Evolutionary conservation across 2,888 invertebrate species (phyloP).

Genomic region (Antheraea yamamai): DNA sequence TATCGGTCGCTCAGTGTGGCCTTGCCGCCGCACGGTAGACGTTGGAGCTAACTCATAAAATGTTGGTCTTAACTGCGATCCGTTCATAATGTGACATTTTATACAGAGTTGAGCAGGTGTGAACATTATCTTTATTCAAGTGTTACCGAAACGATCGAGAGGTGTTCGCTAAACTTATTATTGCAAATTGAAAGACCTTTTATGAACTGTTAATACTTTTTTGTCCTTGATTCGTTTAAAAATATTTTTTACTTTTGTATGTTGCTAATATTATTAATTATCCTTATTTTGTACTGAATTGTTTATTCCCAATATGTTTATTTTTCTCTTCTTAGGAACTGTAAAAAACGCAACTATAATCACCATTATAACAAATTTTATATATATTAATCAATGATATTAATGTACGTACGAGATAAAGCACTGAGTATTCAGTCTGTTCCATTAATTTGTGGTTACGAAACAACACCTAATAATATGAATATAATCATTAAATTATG

Average conservation of each 20-base stretch:
- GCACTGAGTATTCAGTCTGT: not conserved
- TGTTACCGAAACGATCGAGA: slow-evolving; percentile 67
- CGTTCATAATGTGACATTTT: slow-evolving; percentile 70
- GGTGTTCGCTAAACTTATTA: slow-evolving; percentile 57
- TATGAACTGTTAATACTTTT: not conserved
- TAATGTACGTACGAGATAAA: no score
- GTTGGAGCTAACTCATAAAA: slow-evolving; percentile 61
- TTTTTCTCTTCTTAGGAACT: not conserved
- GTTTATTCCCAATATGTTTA: not conserved
- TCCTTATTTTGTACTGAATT: not conserved
- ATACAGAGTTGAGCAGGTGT: slow-evolving; percentile 72
- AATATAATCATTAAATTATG: not conserved
- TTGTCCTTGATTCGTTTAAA: not conserved
- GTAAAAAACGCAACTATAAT: no score
- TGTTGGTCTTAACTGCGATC: slow-evolving; percentile 61
- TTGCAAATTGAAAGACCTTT: slow-evolving; percentile 42
- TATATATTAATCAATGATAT: no score
- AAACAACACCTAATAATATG: not conserved
- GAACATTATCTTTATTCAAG: slow-evolving; percentile 80
- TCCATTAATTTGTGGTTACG: not conserved
- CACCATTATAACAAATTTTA: no score
- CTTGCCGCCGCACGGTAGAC: not conserved
- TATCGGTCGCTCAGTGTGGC: slow-evolving; percentile 18
- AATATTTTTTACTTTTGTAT: not conserved
- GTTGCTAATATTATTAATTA: not conserved